Base-by-base conservation (phyloP, 2,797 vertebrate species). In the Mus caroli region DNA sequence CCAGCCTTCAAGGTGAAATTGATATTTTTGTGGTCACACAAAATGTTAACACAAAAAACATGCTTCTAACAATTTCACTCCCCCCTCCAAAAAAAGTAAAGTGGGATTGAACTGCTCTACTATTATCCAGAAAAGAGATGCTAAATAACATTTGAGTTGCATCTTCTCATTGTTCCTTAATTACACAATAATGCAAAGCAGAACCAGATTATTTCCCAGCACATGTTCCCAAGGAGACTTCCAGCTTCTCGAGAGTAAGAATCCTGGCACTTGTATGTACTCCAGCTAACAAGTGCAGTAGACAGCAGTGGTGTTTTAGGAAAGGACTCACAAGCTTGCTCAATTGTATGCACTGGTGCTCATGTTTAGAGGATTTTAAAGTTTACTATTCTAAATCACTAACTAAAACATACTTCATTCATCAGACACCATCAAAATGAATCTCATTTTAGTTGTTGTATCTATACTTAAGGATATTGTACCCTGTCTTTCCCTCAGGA, bases 101-200 rank as follows among this genome's bases (percentile, higher is more conserved):
- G 24, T 43, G 62, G n/a, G 8, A 43, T 71, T 71, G 19, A 8
- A 77, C 56, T 84, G 34, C 83, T 95, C 80, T 50, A 54, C 73
- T 64, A 60, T 71, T 92, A 64, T 64, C 56, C 62, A 82, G 60
- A 46, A 56, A 96, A 89, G 75, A 15, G 93, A 86, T 20, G 40
- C 43, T 26, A 92, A 93, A 12, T n/a, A 71, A 52, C 5, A 3
- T 43, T 83, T 62, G 14, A 20, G 67, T 83, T 77, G 50, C n/a
- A 77, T 93, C 82, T 82, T 94, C 82, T 85, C 54, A 50, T 67
- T 96, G 64, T 75, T 85, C 95, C 43, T 77, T 37, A 34, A 67
- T 92, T 88, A 95, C 96, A 95, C 43, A 94, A 94, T 37, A 93
- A 90, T 24, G 15, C 20, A 73, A 87, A 78, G 86, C n/a, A 96